Conservation (phyloP, 2,888 invertebrate genomes). For the Euplexia lucipara region DNA sequence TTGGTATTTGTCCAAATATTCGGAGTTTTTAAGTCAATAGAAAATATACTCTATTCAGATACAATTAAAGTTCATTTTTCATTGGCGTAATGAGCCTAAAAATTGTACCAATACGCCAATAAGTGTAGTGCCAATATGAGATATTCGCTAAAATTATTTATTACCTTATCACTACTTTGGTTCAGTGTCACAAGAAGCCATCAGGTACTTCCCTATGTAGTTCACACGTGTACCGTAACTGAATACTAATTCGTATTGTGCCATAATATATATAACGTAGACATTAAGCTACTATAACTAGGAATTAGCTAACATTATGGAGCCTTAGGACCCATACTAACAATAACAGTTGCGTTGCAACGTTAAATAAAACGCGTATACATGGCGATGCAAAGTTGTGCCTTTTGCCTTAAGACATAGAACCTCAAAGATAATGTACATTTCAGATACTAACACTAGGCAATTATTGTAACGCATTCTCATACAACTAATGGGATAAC, state of each 20-base stretch:
- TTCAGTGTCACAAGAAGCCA: conserved; percentile 48
- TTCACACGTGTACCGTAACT: conserved; percentile 39
- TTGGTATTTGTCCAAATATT: not conserved
- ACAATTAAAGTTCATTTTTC: not conserved
- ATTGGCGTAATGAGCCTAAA: not conserved
- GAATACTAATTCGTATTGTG: conserved; percentile 51
- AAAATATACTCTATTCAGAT: conserved; percentile 8
- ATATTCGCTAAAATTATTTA: conserved; percentile 25
- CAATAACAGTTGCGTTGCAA: conserved; percentile 55
- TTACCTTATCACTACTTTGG: conserved; percentile 60
- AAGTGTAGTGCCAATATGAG: conserved; percentile 16
- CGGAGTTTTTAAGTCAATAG: not conserved
- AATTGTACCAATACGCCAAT: not conserved
- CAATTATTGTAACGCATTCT: not conserved
- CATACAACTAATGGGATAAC: too few relatives aligned
- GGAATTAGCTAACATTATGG: conserved; percentile 65
- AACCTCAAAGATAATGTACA: conserved; percentile 37
- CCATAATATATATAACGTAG: conserved; percentile 46
- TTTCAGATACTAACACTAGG: not conserved
- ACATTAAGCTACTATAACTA: conserved; percentile 63
- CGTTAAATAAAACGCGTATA: conserved; percentile 53
- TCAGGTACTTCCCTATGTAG: conserved; percentile 30
- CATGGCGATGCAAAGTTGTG: conserved; percentile 34
- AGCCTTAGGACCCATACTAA: conserved; percentile 58
- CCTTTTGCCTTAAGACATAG: conserved; percentile 41